A percentile compares a stretch with the other conserved stretches of the same genome.
These are phyloP conservation scores for Rhynchotus rufescens DNA, from an alignment of 2,797 vertebrate genomes.

Conservation along the genomic window DNA sequence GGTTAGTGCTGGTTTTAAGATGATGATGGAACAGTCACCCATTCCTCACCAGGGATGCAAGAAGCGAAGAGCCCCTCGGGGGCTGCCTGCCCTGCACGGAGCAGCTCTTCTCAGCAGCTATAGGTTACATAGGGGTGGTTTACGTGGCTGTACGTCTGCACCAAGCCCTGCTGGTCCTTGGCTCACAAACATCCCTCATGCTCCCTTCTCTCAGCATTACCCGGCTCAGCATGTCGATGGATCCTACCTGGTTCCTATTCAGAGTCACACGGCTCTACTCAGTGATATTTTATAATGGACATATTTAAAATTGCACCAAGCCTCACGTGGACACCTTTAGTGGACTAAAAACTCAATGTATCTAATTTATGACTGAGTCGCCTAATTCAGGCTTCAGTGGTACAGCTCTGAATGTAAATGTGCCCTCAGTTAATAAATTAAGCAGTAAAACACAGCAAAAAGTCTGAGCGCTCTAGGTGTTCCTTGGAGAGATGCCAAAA, in stretches of 20 bases:
- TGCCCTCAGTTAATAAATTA: background rate
- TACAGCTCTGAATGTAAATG: background rate
- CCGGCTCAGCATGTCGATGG: background rate
- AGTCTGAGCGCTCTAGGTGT: background rate
- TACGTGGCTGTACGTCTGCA: background rate
- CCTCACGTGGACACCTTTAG: background rate
- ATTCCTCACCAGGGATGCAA: no score
- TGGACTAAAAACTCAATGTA: background rate
- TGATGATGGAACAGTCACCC: no score
- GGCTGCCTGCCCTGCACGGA: background rate
- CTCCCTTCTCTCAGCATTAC: background rate
- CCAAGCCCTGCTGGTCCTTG: background rate
- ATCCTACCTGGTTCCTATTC: background rate
- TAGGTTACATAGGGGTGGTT: background rate
- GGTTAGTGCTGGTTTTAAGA: no score
- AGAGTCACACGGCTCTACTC: background rate
- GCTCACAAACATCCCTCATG: background rate
- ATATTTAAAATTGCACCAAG: background rate
- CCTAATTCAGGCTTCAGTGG: background rate
- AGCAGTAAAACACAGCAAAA: background rate
- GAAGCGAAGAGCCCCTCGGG: background rate
- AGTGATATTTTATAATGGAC: background rate
- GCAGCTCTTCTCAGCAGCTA: background rate
- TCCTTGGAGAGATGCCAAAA: constrained; percentile 13
- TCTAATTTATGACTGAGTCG: background rate